Evolutionary conservation across 35 echinoderm and acorn worm genomes (phyloP), one percentile per base, ranked within the genome.

Genomic region (Amphiura filiformis): DNA sequence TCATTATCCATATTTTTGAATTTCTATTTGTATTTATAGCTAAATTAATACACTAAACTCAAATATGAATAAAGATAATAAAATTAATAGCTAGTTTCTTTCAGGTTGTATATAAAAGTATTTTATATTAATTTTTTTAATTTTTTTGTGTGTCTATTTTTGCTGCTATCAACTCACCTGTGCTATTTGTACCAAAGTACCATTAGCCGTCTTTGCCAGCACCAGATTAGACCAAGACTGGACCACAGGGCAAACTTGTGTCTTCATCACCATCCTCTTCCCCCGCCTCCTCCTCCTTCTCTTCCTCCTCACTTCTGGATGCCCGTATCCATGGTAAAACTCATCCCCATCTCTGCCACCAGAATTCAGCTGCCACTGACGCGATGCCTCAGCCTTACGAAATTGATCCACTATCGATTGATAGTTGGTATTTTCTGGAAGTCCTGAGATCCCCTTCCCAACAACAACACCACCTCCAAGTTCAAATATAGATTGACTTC

Each of bases 161-260:
- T n/a, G n/a, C n/a, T n/a, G n/a, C n/a, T n/a, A n/a, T n/a, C n/a
- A n/a, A n/a, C n/a, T n/a, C n/a, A n/a, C n/a, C n/a, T n/a, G n/a
- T n/a, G 88, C 82, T 31, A 90, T 47, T 84, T 90, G 88, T 47
- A 90, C 88, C 38, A 90, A 23, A 7, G 81, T 90, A 37, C 88
- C 88, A 36, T 37, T 84, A 13, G 35, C 81, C 20, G 81, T 49
- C 65, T 84, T 76, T 17, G 80, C 88, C 37, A 90, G 33, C 31
- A 90, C 88, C 36, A 90, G 83, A 35, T 40, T 83, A 11, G 88
- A 84, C 88, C 82, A 90, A 76, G 82, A 84, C 82, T 90, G 75
- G 22, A 83, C 88, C 28, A 84, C 64, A 4, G 81, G 76, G 13
- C 83, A 85, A 15, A 75, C 65, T 32, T 84, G 80, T 38, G 65